phyloP scores from a whole-genome alignment of 2,888 invertebrate species.

The Drosophila phalerata region DNA sequence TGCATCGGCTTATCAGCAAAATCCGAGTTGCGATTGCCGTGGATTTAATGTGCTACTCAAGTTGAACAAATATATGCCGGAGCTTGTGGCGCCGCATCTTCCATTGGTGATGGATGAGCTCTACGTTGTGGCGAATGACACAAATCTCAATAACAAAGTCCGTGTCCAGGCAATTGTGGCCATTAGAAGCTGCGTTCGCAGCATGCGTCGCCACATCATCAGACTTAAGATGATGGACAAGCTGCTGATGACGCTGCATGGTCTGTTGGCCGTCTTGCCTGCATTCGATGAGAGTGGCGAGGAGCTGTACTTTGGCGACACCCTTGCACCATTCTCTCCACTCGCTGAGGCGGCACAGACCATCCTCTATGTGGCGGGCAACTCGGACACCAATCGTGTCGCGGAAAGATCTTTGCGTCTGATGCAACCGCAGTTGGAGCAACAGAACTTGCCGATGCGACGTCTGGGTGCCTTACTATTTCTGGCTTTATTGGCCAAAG shows the following conservation, averaged over 20 bases:
- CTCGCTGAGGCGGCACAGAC: background rate
- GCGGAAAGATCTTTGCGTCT: slow-evolving; percentile 14
- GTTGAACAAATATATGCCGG: slow-evolving; percentile 18
- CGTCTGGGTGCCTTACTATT: slow-evolving; percentile 16
- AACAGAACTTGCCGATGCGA: background rate
- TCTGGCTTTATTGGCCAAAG: slow-evolving; percentile 15
- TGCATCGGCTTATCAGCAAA: background rate
- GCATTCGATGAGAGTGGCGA: slow-evolving; percentile 9
- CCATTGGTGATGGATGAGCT: slow-evolving; percentile 16
- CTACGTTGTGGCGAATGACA: background rate
- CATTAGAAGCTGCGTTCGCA: slow-evolving; percentile 6
- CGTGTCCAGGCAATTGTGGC: slow-evolving; percentile 14
- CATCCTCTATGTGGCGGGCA: slow-evolving; percentile 6
- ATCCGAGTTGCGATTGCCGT: background rate
- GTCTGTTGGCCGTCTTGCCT: slow-evolving; percentile 12
- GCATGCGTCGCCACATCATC: slow-evolving; percentile 21
- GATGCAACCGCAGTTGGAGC: slow-evolving; percentile 24
- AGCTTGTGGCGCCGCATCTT: slow-evolving; percentile 25
- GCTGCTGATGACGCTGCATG: slow-evolving; percentile 17
- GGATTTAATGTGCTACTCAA: slow-evolving; percentile 21
- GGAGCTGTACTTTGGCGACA: slow-evolving; percentile 22
- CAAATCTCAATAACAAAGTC: background rate
- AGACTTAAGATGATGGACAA: slow-evolving; percentile 29
- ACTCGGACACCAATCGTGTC: slow-evolving; percentile 19
- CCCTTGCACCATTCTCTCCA: background rate